These are phyloP conservation scores for Phengaris arion DNA, from an alignment of 2,888 invertebrate genomes.

Conservation along the genomic window DNA sequence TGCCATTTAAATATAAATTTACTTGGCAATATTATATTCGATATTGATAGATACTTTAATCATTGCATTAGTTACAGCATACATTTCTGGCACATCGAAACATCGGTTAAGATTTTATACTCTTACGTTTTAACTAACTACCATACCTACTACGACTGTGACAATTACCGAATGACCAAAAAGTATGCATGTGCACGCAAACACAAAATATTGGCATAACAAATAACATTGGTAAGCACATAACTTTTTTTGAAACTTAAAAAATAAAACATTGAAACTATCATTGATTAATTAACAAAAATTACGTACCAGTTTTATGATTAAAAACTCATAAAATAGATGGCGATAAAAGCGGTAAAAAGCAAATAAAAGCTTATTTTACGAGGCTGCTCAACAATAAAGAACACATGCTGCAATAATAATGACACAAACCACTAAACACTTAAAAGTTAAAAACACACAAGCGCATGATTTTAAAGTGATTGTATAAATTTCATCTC, in stretches of 20 bases:
- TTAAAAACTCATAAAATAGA: background rate
- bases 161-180: background rate
- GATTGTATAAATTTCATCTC: background rate
- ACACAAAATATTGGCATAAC: background rate
- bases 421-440: constrained; percentile 10
- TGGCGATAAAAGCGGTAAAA: constrained; percentile 6
- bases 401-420: background rate
- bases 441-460: constrained; percentile 19
- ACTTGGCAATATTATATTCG: background rate
- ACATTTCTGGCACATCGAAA: too few relatives aligned
- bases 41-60: constrained; percentile 1
- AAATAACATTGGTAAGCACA: background rate
- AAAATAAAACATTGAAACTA: background rate
- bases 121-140: background rate
- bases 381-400: constrained; percentile 5
- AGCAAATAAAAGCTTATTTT: constrained; percentile 13
- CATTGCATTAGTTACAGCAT: background rate
- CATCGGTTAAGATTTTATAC: background rate
- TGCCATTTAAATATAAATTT: background rate
- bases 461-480: background rate
- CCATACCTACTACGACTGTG: background rate
- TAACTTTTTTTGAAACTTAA: background rate
- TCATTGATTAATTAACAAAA: background rate
- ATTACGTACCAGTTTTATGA: constrained; percentile 33
- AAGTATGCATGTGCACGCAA: background rate